Base-by-base conservation (phyloP, 2,113 vertebrate species). In the Grallaria varia region DNA sequence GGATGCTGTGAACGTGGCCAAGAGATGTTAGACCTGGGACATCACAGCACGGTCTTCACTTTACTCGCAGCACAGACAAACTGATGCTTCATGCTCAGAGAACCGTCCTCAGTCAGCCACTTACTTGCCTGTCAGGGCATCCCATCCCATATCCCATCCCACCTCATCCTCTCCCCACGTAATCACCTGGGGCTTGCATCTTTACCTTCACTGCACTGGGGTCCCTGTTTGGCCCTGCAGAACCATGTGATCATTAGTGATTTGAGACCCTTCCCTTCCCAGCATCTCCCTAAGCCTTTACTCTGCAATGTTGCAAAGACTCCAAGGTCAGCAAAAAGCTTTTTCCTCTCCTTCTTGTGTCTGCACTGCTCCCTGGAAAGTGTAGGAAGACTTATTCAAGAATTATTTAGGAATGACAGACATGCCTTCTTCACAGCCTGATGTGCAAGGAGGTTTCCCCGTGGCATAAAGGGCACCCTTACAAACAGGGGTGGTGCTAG, bases 231-330 rank as follows among this genome's bases (percentile, higher is more conserved):
- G 55, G 45, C 68, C 23, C 35, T 64, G 28, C 45, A 58, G 21
- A 58, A 33, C 28, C 31, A 14, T 0, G 0, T 4, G 4, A 17
- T 69, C n/a, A 37, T 45, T 17, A 21, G 30, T 33, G 47, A 71
- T 18, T 37, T 12, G 15, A 87, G 37, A 59, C 5, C 11, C 37
- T 85, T 76, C 6, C 10, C 35, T 84, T 75, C 69, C 33, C 39
- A n/a, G 37, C 4, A 1, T 40, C 37, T 73, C n/a, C 28, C 37
- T 22, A 45, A 73, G 23, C n/a, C 73, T 92, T 66, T 23, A 23
- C 50, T 62, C 86, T 5, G 4, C 0, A 1, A 12, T 22, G 21
- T 23, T 14, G 9, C 74, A n/a, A 40, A 72, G 52, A 37, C 1
- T 14, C 44, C 62, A 37, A 5, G 24, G 21, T 52, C 49, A 59